phyloP scores from a whole-genome alignment of 1,140 invertebrate species.

The Platyura marginata region DNA sequence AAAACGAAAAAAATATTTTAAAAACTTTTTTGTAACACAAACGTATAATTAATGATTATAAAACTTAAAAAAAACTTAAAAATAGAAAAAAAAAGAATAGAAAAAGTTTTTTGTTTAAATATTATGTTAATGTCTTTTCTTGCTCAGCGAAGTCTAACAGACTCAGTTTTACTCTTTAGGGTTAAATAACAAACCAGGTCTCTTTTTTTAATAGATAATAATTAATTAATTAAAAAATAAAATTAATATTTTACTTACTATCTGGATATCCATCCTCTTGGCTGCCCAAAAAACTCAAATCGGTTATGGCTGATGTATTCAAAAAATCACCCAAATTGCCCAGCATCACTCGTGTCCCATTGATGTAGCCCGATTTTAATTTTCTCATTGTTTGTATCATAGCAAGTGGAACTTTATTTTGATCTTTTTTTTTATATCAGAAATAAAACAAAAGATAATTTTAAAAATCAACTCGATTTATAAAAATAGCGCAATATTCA shows the following conservation, averaged over 20 bases:
- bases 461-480: background rate
- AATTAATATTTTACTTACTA: conserved; percentile 26
- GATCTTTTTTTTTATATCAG: too few species aligned
- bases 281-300: conserved; percentile 83
- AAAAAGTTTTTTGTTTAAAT: too few species aligned
- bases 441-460: conserved; percentile 3
- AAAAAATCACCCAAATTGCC: conserved; percentile 83
- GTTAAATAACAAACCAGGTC: background rate
- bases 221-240: too few species aligned
- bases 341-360: conserved; percentile 87
- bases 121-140: too few species aligned
- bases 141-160: too few species aligned
- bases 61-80: too few species aligned
- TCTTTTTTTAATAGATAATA: background rate
- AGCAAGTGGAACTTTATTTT: conserved; percentile 76
- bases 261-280: conserved; percentile 81
- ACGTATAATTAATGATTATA: too few species aligned
- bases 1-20: too few species aligned
- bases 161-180: background rate
- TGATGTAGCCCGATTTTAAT: conserved; percentile 95
- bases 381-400: conserved; percentile 98
- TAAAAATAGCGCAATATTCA: background rate
- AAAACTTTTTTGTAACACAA: too few species aligned
- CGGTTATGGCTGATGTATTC: conserved; percentile 89
- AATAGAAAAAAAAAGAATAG: too few species aligned